These are phyloP conservation scores for Aspidiotus rigidus DNA, from an alignment of 2,888 invertebrate species.

Conservation along the genomic window DNA sequence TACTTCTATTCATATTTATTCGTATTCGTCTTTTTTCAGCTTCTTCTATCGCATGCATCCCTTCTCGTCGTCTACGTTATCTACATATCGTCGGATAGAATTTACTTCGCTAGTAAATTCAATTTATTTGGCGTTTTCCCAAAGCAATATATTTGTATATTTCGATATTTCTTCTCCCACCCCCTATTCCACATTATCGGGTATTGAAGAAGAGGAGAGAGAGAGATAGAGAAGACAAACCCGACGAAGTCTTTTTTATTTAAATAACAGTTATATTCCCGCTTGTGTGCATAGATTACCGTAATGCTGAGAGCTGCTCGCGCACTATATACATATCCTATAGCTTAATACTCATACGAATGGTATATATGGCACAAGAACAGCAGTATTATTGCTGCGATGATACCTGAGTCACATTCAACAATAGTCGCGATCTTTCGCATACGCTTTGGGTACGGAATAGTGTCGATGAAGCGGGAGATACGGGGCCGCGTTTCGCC, in stretches of 20 bases:
- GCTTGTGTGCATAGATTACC: constrained; percentile 27
- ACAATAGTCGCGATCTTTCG: constrained; percentile 18
- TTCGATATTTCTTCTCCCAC: constrained; percentile 23
- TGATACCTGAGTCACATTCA: constrained; percentile 16
- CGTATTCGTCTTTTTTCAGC: background rate
- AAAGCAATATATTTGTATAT: constrained; percentile 23
- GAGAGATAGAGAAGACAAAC: background rate
- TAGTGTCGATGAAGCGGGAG: constrained; percentile 7
- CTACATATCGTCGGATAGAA: constrained; percentile 14
- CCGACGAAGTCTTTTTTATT: constrained; percentile 20
- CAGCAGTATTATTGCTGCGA: background rate
- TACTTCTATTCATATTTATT: constrained; percentile 6
- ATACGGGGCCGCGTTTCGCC: constrained; percentile 8
- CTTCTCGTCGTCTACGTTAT: constrained; percentile 13
- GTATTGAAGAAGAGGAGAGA: constrained; percentile 17
- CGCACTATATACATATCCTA: too few relatives aligned
- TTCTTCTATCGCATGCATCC: background rate
- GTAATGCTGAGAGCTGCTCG: background rate
- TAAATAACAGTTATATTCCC: constrained; percentile 31
- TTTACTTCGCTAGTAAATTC: constrained; percentile 27
- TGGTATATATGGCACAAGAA: background rate
- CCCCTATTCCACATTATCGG: constrained; percentile 20
- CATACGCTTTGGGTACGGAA: background rate
- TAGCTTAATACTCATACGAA: background rate
- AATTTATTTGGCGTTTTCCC: constrained; percentile 30